Evolutionary conservation across 2,888 invertebrate species (phyloP), one percentile per base, ranked within the genome.

Genomic region (Celastrina argiolus): DNA sequence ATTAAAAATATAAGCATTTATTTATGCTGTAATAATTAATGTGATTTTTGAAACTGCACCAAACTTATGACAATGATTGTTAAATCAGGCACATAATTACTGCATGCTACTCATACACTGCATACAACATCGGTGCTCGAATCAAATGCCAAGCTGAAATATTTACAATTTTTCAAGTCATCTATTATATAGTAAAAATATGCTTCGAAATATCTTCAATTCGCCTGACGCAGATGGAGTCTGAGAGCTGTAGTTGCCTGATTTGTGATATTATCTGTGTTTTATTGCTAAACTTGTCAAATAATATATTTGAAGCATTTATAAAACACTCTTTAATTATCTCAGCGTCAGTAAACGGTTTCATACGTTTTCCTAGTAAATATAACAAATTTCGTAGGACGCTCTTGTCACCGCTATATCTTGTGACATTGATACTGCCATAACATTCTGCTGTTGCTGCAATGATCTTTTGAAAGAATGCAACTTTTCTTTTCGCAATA

Each of bases 141-240:
- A 68, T 67, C 66, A 42, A 70, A 69, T 14, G 70, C 70, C 45
- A 68, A 70, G 22, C 70, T 70, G 61, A 70, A 70, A 70, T 64
- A 70, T 66, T 70, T 70, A 66, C 68, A 64, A 18, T 67, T 68
- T 63, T 34, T 68, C 41, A 68, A 36, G 42, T 68, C 41, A 10
- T 63, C 63, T 18, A 64, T 56, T 39, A 34, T 34, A 3, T 34
- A 34, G 3, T 7, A 34, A 3, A 3, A 34, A 34, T 34, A 34
- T 5, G 7, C 7, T 34, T 34, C 3, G 34, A 34, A 34, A 34
- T 34, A 7, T 34, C 34, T 34, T 34, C 34, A 7, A 34, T 34
- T 34, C 34, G 34, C 34, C 34, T 34, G 5, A 34, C 34, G 7
- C 34, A 34, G 34, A n/a, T 39, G 3, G 39, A 39, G 12, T 39